A percentile compares a stretch with the other conserved stretches of the same genome.
These are phyloP conservation scores for Drosophila bifasciata DNA, from an alignment of 1,140 invertebrate species.

Conservation along the genomic window DNA sequence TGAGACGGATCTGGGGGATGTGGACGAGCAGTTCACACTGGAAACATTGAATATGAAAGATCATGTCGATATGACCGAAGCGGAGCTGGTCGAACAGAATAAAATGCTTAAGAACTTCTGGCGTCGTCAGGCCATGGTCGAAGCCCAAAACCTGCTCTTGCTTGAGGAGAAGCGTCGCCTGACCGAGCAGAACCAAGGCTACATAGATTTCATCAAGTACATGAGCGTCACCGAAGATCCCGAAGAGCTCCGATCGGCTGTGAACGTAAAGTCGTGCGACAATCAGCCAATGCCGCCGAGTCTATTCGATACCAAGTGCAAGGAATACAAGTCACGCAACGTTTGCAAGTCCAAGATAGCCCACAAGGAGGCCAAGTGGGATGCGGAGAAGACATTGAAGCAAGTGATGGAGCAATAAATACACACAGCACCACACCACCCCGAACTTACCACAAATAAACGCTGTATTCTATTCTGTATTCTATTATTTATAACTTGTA, in stretches of 20 bases:
- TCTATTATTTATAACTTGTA: too few relatives aligned
- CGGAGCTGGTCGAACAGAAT: conserved; percentile 52
- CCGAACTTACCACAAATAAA: neutral
- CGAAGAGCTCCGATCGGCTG: conserved; percentile 59
- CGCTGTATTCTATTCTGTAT: too few relatives aligned
- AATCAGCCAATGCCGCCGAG: conserved; percentile 38
- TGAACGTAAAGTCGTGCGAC: conserved; percentile 29
- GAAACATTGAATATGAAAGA: conserved; percentile 56
- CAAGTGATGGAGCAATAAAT: conserved; percentile 1
- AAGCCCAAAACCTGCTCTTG: conserved; percentile 67
- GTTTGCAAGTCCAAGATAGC: conserved; percentile 32
- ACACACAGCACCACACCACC: too few relatives aligned
- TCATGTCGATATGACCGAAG: conserved; percentile 70
- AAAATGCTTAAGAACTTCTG: conserved; percentile 65
- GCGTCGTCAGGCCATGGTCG: conserved; percentile 69
- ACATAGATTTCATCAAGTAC: conserved; percentile 70
- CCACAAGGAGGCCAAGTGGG: conserved; percentile 20
- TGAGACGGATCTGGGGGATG: conserved; percentile 26
- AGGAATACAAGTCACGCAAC: conserved; percentile 22
- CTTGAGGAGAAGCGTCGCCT: conserved; percentile 61
- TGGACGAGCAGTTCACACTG: conserved; percentile 43
- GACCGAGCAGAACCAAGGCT: conserved; percentile 67
- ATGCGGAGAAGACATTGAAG: conserved; percentile 7
- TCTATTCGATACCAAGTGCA: conserved; percentile 55
- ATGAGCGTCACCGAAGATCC: conserved; percentile 73